These are phyloP conservation scores for Acleris laterana DNA, from an alignment of 2,888 invertebrate species.

Conservation along the genomic window DNA sequence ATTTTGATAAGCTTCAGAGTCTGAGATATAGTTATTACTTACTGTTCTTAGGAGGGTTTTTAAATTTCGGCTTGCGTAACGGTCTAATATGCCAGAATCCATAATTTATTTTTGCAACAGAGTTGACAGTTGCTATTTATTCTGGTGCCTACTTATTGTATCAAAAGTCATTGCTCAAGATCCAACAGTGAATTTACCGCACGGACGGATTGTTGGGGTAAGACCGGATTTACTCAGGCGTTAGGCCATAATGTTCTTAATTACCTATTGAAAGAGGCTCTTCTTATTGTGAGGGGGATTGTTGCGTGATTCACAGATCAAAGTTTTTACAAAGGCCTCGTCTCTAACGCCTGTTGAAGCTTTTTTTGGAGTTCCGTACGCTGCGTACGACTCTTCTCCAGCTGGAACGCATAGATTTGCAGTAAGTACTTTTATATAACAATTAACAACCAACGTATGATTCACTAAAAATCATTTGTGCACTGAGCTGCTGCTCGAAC, in stretches of 20 bases:
- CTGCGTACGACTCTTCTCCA: slow-evolving; percentile 85
- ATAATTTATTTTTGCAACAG: background rate
- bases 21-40: too few species aligned
- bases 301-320: slow-evolving; percentile 79
- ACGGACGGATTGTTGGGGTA: slow-evolving; percentile 86
- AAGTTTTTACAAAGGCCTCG: slow-evolving; percentile 85
- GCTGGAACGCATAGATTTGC: slow-evolving; percentile 89
- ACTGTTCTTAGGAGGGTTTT: background rate
- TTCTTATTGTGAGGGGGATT: background rate
- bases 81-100: background rate
- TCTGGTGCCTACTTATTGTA: slow-evolving; percentile 42
- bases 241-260: too few species aligned
- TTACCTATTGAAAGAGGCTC: background rate
- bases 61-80: background rate
- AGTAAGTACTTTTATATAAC: slow-evolving; percentile 64
- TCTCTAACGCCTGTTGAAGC: slow-evolving; percentile 86
- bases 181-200: slow-evolving; percentile 80
- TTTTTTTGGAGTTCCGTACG: slow-evolving; percentile 92
- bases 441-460: too few species aligned
- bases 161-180: slow-evolving; percentile 65
- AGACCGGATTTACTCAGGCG: slow-evolving; percentile 49
- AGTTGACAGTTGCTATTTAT: slow-evolving; percentile 21
- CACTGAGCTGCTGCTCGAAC: too few species aligned
- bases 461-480: too few species aligned
- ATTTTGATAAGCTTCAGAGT: background rate